phyloP scores from a whole-genome alignment of 2,113 vertebrate genomes.

The Lipophrys pholis region DNA sequence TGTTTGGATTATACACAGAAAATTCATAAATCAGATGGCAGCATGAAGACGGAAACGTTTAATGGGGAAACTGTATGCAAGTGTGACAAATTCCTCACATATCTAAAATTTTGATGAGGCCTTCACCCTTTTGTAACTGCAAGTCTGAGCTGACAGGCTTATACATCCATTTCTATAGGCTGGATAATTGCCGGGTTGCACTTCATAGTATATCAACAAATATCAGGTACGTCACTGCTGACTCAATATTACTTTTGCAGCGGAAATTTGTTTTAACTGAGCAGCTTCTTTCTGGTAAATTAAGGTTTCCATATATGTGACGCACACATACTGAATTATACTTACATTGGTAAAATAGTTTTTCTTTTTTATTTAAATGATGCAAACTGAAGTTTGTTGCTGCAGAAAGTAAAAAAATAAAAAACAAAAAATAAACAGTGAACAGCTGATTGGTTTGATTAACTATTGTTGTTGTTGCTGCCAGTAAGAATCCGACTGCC shows the following conservation, averaged over 20 bases:
- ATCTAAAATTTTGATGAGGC: neutral
- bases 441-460: conserved; percentile 1
- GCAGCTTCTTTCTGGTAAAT: neutral
- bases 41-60: too few relatives aligned
- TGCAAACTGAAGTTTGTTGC: conserved; percentile 5
- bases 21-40: too few relatives aligned
- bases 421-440: neutral
- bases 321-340: neutral
- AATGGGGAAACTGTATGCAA: too few relatives aligned
- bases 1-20: too few relatives aligned
- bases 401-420: neutral
- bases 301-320: neutral
- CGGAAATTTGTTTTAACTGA: neutral
- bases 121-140: neutral
- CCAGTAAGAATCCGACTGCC: neutral
- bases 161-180: neutral
- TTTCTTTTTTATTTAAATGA: too few relatives aligned
- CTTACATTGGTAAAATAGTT: neutral
- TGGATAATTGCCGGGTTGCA: neutral
- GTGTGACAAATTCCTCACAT: neutral
- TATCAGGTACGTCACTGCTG: neutral
- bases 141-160: too few relatives aligned
- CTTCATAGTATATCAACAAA: neutral
- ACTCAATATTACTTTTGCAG: neutral
- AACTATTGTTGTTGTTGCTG: neutral